Conservation (phyloP, 2,113 vertebrate genomes). For the Cisticola juncidis region DNA sequence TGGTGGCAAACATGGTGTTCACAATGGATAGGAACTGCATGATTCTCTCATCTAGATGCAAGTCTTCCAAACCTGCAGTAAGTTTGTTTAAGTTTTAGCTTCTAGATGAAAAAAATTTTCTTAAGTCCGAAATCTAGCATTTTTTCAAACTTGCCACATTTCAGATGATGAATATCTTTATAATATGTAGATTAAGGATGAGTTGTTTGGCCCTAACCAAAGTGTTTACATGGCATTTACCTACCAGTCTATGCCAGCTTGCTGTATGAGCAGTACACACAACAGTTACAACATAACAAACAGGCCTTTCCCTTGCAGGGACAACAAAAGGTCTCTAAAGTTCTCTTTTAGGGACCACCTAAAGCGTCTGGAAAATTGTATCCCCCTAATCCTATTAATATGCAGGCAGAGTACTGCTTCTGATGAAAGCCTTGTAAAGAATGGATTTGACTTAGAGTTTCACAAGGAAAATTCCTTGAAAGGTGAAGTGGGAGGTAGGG, state of each 20-base stretch:
- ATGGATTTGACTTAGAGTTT: not conserved
- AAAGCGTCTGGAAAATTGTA: not conserved
- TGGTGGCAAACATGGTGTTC: conserved; percentile 98
- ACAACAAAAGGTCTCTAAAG: not conserved
- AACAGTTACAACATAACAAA: not conserved
- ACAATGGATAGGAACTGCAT: conserved; percentile 99
- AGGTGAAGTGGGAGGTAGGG: not conserved
- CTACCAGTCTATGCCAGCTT: not conserved
- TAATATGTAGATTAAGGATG: not conserved
- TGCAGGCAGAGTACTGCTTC: not conserved
- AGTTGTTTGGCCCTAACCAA: not conserved
- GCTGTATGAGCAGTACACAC: not conserved
- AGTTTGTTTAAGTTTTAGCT: not conserved
- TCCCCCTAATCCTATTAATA: not conserved
- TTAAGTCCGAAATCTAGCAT: rapidly evolving
- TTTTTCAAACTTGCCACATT: not conserved
- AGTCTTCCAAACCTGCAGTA: conserved; percentile 88
- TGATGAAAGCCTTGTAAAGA: not conserved
- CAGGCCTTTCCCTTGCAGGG: not conserved
- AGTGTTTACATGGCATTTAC: not conserved
- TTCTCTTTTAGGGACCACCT: not conserved
- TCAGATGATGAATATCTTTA: not conserved
- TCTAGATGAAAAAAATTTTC: not conserved
- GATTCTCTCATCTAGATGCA: conserved; percentile 96
- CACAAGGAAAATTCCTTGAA: not conserved